Evolutionary conservation across 2,113 vertebrate genomes (phyloP).

Genomic region (Ariopsis seemanni): DNA sequence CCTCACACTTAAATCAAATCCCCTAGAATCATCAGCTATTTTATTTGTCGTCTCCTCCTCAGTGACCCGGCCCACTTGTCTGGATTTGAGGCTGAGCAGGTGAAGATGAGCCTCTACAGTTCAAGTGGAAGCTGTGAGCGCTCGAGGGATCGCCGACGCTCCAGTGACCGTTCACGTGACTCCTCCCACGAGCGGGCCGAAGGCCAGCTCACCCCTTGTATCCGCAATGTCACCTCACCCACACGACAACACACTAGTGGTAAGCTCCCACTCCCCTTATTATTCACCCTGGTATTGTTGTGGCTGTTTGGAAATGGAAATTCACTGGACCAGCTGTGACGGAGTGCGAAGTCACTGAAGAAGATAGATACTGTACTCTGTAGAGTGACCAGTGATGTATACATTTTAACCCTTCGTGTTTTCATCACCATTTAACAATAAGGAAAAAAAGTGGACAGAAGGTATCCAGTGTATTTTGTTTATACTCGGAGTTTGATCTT

Average conservation of each 20-base stretch:
- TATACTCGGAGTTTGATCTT: neutral
- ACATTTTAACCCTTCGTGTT: too few relatives aligned
- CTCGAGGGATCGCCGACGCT: conserved; percentile 91
- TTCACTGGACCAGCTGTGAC: neutral
- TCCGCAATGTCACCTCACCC: conserved; percentile 95
- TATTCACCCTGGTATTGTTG: neutral
- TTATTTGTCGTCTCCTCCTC: conserved; percentile 50
- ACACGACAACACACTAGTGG: conserved; percentile 91
- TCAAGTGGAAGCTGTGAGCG: conserved; percentile 88
- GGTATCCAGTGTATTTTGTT: too few relatives aligned
- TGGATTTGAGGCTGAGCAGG: conserved; percentile 77
- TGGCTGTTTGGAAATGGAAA: neutral
- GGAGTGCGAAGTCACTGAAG: neutral
- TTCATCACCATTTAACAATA: neutral
- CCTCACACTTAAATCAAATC: neutral
- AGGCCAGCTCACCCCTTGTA: conserved; percentile 96
- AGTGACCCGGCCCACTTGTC: conserved; percentile 79
- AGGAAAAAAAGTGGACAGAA: neutral
- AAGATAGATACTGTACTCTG: neutral
- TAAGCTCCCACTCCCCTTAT: conserved; percentile 51
- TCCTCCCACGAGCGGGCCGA: conserved; percentile 94
- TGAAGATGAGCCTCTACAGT: conserved; percentile 93
- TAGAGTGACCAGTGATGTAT: neutral
- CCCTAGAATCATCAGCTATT: neutral
- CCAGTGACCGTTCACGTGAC: conserved; percentile 94